phyloP scores from a whole-genome alignment of 2,888 invertebrate species.

The Pollenia amentaria region DNA sequence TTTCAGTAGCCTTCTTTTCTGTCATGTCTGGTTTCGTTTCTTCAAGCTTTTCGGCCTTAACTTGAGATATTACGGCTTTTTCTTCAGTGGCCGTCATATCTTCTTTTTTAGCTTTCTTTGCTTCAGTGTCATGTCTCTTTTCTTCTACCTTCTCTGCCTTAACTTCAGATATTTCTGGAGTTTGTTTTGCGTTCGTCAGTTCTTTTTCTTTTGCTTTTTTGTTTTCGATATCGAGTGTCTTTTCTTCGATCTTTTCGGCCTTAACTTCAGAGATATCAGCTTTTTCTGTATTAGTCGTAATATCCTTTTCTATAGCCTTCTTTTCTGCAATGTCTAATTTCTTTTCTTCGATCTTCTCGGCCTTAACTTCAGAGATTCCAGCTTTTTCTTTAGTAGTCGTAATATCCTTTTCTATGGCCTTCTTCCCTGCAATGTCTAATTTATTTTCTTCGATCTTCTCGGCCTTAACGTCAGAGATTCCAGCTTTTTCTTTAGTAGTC shows the following conservation, averaged over 20 bases:
- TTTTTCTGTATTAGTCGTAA: background rate
- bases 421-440: background rate
- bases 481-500: background rate
- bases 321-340: slow-evolving; percentile 12
- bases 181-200: background rate
- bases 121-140: slow-evolving; percentile 24
- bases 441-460: slow-evolving; percentile 46
- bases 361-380: slow-evolving; percentile 36
- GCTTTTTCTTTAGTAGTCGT: background rate
- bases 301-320: slow-evolving; percentile 45
- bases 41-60: slow-evolving; percentile 37
- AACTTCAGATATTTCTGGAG: slow-evolving; percentile 38
- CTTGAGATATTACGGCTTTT: slow-evolving; percentile 36
- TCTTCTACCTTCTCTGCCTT: slow-evolving; percentile 32
- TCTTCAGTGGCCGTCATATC: slow-evolving; percentile 14
- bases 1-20: slow-evolving; percentile 20
- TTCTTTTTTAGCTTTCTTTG: slow-evolving; percentile 40
- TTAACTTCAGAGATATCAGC: slow-evolving; percentile 25
- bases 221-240: background rate
- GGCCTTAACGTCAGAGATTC: slow-evolving; percentile 22
- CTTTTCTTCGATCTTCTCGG: slow-evolving; percentile 39
- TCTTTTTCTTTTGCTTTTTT: slow-evolving; percentile 41
- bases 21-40: slow-evolving; percentile 24
- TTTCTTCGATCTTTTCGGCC: slow-evolving; percentile 37
- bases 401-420: slow-evolving; percentile 9